Conservation (phyloP, 1,140 invertebrate genomes). For the Dolichoris vasculosae region DNA sequence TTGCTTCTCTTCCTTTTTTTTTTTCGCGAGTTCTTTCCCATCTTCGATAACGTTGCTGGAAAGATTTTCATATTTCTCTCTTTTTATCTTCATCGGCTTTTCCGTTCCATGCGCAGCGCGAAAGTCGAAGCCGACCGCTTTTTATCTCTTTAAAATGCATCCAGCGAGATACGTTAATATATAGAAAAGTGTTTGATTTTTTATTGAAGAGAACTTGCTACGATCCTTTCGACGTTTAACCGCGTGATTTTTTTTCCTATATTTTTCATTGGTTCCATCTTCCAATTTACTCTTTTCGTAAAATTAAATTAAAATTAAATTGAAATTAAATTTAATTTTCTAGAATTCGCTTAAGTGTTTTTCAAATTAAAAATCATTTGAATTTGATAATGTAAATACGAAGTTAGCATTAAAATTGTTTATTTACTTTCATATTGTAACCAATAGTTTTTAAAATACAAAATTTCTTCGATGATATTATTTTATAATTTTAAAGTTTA, state of each 20-base stretch:
- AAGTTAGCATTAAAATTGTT: no score
- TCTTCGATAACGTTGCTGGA: constrained; percentile 2
- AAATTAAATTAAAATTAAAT: no score
- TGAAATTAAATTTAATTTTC: no score
- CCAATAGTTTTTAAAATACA: no score
- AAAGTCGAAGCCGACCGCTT: not conserved
- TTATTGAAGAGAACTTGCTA: not conserved
- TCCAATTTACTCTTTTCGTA: no score
- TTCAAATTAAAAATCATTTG: no score
- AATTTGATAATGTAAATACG: no score
- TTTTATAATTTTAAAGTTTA: no score
- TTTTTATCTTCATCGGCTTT: not conserved
- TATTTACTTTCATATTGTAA: no score
- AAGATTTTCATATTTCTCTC: not conserved
- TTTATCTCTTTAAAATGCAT: not conserved
- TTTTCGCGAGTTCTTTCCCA: not conserved
- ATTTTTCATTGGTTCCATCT: no score
- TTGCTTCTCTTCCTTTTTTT: not conserved
- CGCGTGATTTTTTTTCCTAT: not conserved
- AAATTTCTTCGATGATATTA: no score
- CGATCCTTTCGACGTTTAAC: constrained; percentile 5
- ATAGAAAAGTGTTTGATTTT: constrained; percentile 20
- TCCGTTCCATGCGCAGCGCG: not conserved
- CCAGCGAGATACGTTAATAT: not conserved
- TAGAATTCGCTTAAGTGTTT: no score